Conservation (phyloP, 2,888 invertebrate species). For the Ctenicera cuprea region DNA sequence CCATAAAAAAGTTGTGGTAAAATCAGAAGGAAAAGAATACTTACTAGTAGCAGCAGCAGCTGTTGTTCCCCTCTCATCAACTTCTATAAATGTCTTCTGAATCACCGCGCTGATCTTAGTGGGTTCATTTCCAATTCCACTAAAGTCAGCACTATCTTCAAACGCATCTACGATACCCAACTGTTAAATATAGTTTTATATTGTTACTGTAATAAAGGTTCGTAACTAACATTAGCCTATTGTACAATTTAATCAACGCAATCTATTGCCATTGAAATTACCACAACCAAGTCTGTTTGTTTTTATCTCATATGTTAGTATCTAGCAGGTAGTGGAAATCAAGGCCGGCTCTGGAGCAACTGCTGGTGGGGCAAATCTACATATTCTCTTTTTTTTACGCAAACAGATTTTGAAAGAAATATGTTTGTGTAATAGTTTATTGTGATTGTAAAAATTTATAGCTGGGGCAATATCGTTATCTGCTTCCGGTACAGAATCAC, state of each 20-base stretch:
- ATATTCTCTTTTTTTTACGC: too few relatives aligned
- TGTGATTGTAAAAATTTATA: too few relatives aligned
- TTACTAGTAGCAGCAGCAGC: constrained; percentile 66
- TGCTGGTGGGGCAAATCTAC: too few relatives aligned
- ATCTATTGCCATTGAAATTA: neutral
- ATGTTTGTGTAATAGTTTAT: too few relatives aligned
- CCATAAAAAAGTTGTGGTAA: too few relatives aligned
- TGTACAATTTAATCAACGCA: neutral
- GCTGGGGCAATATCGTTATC: too few relatives aligned
- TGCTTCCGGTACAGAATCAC: too few relatives aligned
- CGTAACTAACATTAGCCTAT: neutral
- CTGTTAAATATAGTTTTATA: constrained; percentile 58
- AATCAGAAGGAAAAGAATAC: constrained; percentile 43
- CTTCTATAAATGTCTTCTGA: constrained; percentile 69
- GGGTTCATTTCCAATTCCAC: constrained; percentile 58
- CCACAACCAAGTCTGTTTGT: too few relatives aligned
- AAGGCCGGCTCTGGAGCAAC: too few relatives aligned
- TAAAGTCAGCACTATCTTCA: constrained; percentile 58
- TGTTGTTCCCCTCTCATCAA: constrained; percentile 68
- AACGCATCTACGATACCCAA: constrained; percentile 56
- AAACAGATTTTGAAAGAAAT: too few relatives aligned
- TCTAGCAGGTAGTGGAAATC: too few relatives aligned
- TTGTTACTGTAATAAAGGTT: neutral
- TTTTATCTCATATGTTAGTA: too few relatives aligned
- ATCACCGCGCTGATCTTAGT: constrained; percentile 64